phyloP scores from a whole-genome alignment of 2,113 vertebrate genomes.

The Aegotheles bennettii region DNA sequence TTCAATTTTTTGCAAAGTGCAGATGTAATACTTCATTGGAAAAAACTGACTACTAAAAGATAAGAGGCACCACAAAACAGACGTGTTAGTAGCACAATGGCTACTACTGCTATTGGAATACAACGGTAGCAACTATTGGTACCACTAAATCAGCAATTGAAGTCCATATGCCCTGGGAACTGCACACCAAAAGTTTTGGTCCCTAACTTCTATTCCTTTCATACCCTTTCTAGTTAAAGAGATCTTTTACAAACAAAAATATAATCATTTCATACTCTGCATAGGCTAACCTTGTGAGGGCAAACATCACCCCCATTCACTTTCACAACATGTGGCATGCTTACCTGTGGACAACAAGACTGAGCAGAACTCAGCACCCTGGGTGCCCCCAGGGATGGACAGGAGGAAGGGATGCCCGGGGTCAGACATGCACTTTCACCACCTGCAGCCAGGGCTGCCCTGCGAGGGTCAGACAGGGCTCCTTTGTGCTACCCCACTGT shows the following conservation, averaged over 20 bases:
- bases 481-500: neutral
- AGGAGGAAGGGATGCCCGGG: fast-evolving
- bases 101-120: neutral
- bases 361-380: fast-evolving
- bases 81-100: fast-evolving
- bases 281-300: neutral
- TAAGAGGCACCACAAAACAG: neutral
- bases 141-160: neutral
- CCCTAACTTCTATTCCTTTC: neutral
- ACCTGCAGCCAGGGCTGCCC: fast-evolving
- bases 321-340: fast-evolving
- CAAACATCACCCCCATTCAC: fast-evolving
- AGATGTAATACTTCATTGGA: neutral
- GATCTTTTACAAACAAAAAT: neutral
- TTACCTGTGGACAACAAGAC: neutral
- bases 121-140: neutral
- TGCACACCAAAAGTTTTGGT: neutral
- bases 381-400: fast-evolving
- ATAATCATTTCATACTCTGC: neutral
- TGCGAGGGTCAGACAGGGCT: fast-evolving
- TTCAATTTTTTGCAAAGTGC: neutral
- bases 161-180: neutral
- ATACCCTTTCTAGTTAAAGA: neutral
- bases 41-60: neutral
- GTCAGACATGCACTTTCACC: fast-evolving